phyloP scores from a whole-genome alignment of 2,888 invertebrate genomes.

The Heliconius sara region DNA sequence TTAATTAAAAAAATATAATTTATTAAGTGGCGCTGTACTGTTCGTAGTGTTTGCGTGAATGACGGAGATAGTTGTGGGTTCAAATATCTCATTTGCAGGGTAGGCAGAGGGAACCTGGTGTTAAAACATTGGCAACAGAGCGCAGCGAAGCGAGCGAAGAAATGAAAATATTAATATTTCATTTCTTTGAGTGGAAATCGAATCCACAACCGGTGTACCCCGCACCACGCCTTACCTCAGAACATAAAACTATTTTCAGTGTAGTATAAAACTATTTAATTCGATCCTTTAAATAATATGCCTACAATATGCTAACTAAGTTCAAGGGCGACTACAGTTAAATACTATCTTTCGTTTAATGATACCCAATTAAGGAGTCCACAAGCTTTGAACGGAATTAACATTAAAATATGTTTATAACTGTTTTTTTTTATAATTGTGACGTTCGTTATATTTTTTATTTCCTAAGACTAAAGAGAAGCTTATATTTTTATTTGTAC shows the following conservation, averaged over 20 bases:
- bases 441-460: neutral
- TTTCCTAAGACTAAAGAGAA: neutral
- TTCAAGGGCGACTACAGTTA: constrained; percentile 18
- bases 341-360: constrained; percentile 18
- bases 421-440: constrained; percentile 1
- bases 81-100: neutral
- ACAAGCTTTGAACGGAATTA: neutral
- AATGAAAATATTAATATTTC: no score
- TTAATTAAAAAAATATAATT: neutral
- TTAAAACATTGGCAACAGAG: no score
- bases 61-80: neutral
- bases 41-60: neutral
- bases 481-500: neutral
- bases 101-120: no score
- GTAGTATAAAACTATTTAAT: no score
- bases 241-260: neutral
- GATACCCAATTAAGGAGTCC: constrained; percentile 19
- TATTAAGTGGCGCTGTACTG: neutral
- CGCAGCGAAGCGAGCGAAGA: no score
- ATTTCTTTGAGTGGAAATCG: no score
- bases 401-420: constrained; percentile 6
- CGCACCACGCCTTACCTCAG: no score
- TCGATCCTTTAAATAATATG: constrained; percentile 12
- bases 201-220: no score
- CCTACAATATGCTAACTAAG: constrained; percentile 18